Conservation (phyloP, 1,140 invertebrate genomes). For the Papilio polytes region DNA sequence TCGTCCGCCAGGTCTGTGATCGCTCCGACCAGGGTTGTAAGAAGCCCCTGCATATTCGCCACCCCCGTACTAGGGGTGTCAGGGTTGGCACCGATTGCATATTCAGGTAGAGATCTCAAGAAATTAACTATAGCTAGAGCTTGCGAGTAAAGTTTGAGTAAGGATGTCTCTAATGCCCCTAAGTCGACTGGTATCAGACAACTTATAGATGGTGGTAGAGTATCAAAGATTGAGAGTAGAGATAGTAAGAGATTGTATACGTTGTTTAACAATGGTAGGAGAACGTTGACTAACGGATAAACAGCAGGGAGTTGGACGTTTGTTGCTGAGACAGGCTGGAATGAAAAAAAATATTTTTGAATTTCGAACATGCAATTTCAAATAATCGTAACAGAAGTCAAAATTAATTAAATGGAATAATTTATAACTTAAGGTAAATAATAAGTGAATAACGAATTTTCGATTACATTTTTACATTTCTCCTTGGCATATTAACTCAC, state of each 20-base stretch:
- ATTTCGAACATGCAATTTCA: not conserved
- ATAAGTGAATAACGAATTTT: too few species aligned
- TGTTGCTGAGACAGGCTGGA: slow-evolving; percentile 65
- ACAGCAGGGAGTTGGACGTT: slow-evolving; percentile 72
- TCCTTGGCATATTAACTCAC: slow-evolving; percentile 9
- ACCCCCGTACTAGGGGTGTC: slow-evolving; percentile 56
- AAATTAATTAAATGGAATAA: too few species aligned
- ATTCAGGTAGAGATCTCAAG: slow-evolving; percentile 70
- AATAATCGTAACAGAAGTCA: too few species aligned
- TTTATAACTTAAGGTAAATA: not conserved
- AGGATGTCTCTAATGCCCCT: slow-evolving; percentile 71
- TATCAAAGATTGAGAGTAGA: slow-evolving; percentile 76
- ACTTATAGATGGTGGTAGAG: slow-evolving; percentile 66
- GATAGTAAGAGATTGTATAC: slow-evolving; percentile 76
- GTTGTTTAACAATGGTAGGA: slow-evolving; percentile 75
- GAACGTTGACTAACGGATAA: slow-evolving; percentile 76
- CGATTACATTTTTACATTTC: not conserved
- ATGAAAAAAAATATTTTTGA: slow-evolving; percentile 45
- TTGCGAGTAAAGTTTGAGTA: slow-evolving; percentile 75
- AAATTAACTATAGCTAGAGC: slow-evolving; percentile 78
- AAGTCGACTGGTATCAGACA: slow-evolving; percentile 73
- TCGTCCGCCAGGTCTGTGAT: slow-evolving; percentile 72
- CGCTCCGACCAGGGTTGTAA: slow-evolving; percentile 58
- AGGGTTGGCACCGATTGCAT: slow-evolving; percentile 70
- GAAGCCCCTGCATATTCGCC: slow-evolving; percentile 62